Evolutionary conservation across 2,113 vertebrate species (phyloP), one percentile per base, ranked within the genome.

Genomic region (Dascyllus trimaculatus): DNA sequence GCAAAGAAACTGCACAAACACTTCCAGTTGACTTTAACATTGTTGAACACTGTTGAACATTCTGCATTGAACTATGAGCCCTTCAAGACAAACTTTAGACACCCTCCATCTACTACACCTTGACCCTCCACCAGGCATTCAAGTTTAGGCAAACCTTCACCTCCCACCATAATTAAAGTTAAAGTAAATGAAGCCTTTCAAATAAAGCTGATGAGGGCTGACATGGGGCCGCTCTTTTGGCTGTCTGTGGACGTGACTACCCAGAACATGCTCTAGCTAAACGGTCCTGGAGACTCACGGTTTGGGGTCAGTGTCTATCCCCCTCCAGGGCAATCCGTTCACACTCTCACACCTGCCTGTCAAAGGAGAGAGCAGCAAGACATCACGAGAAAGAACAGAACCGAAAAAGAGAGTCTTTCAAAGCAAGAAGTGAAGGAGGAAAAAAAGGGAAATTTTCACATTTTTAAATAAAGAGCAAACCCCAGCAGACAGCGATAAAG

Each of bases 291-390:
- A 86, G 84, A 77, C 73, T 94, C 89, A 86, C 93, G 71, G 93
- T 93, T 94, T 93, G 91, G 92, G 94, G 94, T 95, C 94, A 94
- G 82, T 82, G 78, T 90, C 75, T 86, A 84, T 90, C 87, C 91
- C 71, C 61, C 67, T 67, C 70, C 61, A 56, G 94, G 93, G 90
- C 91, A 93, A 86, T 64, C 58, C 7, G 38, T 93, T 95, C 94
- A 93, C 93, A 95, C 90, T 89, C 82, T 94, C 92, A 95, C 94
- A 94, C 93, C 89, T 95, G 88, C 75, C 91, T 93, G 88, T 95
- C 93, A 95, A 89, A 91, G 88, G 90, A 88, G 85, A 92, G 64
- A 75, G 67, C 82, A 32, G 74, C 66, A 53, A 75, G 84, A 82
- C 40, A 19, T 78, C 78, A 77, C 21, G 11, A 61, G 72, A 54